Percentiles rank a stretch among this genome's conserved stretches.
Conservation (phyloP, 2,797 vertebrate species). For the Acanthurus lineatus region DNA sequence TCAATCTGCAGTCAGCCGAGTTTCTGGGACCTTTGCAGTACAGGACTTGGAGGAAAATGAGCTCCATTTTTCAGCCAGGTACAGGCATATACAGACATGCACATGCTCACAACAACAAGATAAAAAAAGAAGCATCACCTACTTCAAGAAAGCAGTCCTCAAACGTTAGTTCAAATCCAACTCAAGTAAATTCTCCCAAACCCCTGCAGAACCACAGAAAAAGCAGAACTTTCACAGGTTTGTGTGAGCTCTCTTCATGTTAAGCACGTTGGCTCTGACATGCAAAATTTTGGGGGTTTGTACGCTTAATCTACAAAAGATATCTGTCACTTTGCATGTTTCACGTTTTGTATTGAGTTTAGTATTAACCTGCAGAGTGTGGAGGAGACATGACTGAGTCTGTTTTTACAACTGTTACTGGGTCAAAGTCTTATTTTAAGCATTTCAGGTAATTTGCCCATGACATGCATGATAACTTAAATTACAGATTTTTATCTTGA, state of each 20-base stretch:
- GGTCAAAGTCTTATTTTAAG: not conserved
- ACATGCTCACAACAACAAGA: too few relatives aligned
- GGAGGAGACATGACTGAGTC: not conserved
- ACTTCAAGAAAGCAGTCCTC: too few relatives aligned
- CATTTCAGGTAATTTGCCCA: not conserved
- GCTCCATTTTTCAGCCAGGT: conserved; percentile 79
- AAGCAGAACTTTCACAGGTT: not conserved
- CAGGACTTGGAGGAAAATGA: conserved; percentile 82
- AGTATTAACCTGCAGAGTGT: not conserved
- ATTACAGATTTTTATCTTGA: conserved; percentile 33
- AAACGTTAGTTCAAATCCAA: not conserved
- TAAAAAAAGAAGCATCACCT: too few relatives aligned
- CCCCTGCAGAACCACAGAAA: not conserved
- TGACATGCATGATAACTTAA: conserved; percentile 17
- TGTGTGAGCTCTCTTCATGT: too few relatives aligned
- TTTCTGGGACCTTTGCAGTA: conserved; percentile 83
- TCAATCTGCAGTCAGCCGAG: conserved; percentile 75
- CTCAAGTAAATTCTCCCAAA: not conserved
- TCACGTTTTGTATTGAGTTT: not conserved
- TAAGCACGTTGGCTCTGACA: too few relatives aligned
- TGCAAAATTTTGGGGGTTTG: too few relatives aligned
- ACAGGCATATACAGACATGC: not conserved
- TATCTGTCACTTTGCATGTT: not conserved
- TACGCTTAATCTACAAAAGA: not conserved
- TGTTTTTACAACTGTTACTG: not conserved